A percentile compares a stretch with the other conserved stretches of the same genome.
phyloP scores from a whole-genome alignment of 2,888 invertebrate genomes.

The Brenthis daphne region DNA sequence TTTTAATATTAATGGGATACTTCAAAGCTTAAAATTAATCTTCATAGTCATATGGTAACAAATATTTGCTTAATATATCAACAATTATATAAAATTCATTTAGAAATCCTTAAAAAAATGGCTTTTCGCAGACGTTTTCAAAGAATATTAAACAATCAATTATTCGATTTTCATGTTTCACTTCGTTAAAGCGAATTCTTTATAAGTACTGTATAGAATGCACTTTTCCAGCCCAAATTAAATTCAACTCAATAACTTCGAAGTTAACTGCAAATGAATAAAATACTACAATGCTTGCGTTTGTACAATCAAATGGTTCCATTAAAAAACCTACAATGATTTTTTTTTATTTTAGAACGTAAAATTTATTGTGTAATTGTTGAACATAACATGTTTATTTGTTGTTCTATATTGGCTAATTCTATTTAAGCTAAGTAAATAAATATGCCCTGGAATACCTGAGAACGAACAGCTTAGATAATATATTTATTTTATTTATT shows the following conservation, averaged over 20 bases:
- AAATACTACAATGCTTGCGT: slow-evolving; percentile 32
- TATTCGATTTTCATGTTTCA: slow-evolving; percentile 4
- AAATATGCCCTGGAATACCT: background rate
- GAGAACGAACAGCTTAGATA: background rate
- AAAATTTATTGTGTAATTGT: slow-evolving; percentile 18
- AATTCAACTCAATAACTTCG: slow-evolving; percentile 34
- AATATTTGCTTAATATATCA: too few relatives aligned
- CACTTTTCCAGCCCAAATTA: slow-evolving; percentile 26
- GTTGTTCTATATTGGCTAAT: background rate
- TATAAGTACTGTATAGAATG: slow-evolving; percentile 16
- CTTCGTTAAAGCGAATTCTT: slow-evolving; percentile 14
- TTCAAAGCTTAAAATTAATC: too few relatives aligned
- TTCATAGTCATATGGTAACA: too few relatives aligned
- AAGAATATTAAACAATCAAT: slow-evolving; percentile 17
- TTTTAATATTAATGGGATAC: too few relatives aligned
- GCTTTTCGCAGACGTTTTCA: background rate
- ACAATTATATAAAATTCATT: too few relatives aligned
- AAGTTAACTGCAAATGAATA: slow-evolving; percentile 36
- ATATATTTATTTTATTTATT: too few relatives aligned
- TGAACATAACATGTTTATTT: background rate
- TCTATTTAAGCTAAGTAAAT: background rate
- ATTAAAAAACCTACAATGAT: slow-evolving; percentile 31
- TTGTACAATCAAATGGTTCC: slow-evolving; percentile 35
- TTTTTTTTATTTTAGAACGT: slow-evolving; percentile 28
- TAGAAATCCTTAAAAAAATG: too few relatives aligned